phyloP scores from a whole-genome alignment of 2,888 invertebrate species.

The Ophioninae sp. region DNA sequence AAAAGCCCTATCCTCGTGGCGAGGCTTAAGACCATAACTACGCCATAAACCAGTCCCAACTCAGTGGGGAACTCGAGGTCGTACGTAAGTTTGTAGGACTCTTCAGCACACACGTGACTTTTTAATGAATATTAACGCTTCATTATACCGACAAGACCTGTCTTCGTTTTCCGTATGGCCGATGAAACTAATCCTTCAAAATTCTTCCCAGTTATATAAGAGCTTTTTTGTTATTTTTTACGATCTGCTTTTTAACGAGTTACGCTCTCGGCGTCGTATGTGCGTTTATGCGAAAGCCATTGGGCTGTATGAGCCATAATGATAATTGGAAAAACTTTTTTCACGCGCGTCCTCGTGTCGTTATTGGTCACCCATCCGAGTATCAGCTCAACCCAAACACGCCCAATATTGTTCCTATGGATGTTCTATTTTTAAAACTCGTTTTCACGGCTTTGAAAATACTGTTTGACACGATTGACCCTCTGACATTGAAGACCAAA shows the following conservation, averaged over 20 bases:
- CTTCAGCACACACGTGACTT: constrained; percentile 54
- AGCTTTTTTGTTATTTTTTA: constrained; percentile 39
- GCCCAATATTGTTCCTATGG: neutral
- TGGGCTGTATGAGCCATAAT: neutral
- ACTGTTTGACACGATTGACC: neutral
- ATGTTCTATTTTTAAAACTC: neutral
- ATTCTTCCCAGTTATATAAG: constrained; percentile 50
- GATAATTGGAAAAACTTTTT: no score
- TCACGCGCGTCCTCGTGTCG: no score
- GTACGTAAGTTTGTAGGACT: constrained; percentile 51
- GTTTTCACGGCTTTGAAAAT: neutral
- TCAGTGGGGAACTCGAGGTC: constrained; percentile 53
- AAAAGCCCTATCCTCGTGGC: constrained; percentile 53
- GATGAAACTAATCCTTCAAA: neutral
- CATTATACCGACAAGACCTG: constrained; percentile 54
- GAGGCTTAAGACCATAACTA: constrained; percentile 67
- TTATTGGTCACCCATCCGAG: neutral
- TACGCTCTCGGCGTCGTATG: neutral
- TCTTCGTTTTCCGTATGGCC: constrained; percentile 15
- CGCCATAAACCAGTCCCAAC: constrained; percentile 63
- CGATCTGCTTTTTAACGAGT: constrained; percentile 41
- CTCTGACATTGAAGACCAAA: neutral
- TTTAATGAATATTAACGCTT: constrained; percentile 73
- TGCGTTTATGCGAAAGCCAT: neutral
- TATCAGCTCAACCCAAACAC: neutral